Evolutionary conservation across 2,113 vertebrate species (phyloP).

Genomic region (Sinosuthora webbiana): DNA sequence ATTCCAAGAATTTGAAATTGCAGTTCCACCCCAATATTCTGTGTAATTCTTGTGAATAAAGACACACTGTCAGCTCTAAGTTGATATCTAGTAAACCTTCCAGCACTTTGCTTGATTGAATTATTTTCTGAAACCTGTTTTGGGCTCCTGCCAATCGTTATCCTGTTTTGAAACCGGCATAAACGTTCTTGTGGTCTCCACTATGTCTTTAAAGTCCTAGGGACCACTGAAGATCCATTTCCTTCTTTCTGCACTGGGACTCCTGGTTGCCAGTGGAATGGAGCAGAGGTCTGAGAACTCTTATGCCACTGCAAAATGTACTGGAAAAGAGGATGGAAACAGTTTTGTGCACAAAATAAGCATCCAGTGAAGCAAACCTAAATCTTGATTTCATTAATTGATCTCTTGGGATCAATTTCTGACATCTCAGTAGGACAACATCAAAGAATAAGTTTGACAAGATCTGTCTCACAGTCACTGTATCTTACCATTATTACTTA

Average conservation of each 20-base stretch:
- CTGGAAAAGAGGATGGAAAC: not conserved
- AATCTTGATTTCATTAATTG: not conserved
- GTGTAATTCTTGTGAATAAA: not conserved
- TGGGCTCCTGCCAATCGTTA: not conserved
- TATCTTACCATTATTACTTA: not conserved
- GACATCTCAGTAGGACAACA: not conserved
- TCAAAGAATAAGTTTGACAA: conserved; percentile 22
- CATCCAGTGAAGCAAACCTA: not conserved
- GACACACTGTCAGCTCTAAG: not conserved
- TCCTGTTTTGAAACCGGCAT: not conserved
- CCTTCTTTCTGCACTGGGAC: not conserved
- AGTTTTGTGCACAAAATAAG: not conserved
- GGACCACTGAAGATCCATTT: not conserved
- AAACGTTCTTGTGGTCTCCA: not conserved
- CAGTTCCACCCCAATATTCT: not conserved
- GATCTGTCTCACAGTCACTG: not conserved
- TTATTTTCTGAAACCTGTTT: not conserved
- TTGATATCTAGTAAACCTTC: not conserved
- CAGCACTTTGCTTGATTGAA: not conserved
- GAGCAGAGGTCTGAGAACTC: not conserved
- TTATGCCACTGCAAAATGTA: not conserved
- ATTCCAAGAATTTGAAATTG: not conserved
- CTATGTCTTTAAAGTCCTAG: not conserved
- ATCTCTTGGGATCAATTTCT: conserved; percentile 5
- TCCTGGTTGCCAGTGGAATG: not conserved